A percentile compares a stretch with the other conserved stretches of the same genome.
phyloP scores from a whole-genome alignment of 2,888 invertebrate species.

The Brenthis ino region DNA sequence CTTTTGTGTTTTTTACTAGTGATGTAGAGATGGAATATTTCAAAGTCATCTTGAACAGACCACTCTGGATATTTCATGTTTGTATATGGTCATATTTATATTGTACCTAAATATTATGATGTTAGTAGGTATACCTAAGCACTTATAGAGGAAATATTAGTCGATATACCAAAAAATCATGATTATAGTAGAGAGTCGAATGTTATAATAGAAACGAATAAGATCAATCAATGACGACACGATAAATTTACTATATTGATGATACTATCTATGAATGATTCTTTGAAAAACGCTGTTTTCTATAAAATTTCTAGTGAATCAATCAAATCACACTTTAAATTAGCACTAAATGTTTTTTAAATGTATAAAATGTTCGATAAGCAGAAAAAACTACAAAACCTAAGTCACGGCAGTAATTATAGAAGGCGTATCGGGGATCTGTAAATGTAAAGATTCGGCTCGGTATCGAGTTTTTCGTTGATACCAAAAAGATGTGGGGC shows the following conservation, averaged over 20 bases:
- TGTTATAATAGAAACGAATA: too few relatives aligned
- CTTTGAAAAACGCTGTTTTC: too few relatives aligned
- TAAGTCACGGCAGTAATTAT: constrained; percentile 35
- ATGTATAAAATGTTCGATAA: constrained; percentile 11
- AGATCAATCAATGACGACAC: too few relatives aligned
- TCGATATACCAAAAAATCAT: too few relatives aligned
- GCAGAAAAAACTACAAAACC: constrained; percentile 27
- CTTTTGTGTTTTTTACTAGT: constrained; percentile 34
- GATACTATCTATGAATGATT: too few relatives aligned
- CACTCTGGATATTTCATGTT: background rate
- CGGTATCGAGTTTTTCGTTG: constrained; percentile 66
- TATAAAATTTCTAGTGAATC: too few relatives aligned
- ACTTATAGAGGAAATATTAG: too few relatives aligned
- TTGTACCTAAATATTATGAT: background rate
- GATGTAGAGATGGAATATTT: constrained; percentile 32
- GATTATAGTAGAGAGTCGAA: too few relatives aligned
- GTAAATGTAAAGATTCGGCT: constrained; percentile 50
- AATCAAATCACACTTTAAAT: constrained; percentile 1
- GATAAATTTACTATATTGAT: too few relatives aligned
- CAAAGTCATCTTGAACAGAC: constrained; percentile 33
- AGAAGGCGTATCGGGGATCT: constrained; percentile 37
- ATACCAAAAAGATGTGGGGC: constrained; percentile 72
- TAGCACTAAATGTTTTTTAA: constrained; percentile 15
- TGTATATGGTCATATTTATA: constrained; percentile 1
- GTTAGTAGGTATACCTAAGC: background rate